Evolutionary conservation across 2,888 invertebrate genomes (phyloP), one percentile per base, ranked within the genome.

Genomic region (Chromoteleia sp.): DNA sequence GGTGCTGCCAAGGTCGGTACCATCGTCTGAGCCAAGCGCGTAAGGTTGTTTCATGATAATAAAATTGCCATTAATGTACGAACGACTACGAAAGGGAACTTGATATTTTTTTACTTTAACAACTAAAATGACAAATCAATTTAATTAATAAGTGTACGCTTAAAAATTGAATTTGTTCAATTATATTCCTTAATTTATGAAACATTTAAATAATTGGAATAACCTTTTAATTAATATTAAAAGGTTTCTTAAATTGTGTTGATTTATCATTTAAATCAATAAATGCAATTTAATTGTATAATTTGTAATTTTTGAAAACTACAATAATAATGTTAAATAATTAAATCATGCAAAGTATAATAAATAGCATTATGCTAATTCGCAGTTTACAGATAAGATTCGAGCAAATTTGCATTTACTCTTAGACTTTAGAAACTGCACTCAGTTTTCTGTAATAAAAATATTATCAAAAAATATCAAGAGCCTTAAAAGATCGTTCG

Each of bases 1-100:
- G 97, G 96, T 90, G 96, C 97, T 87, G 99, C 99, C 83, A 99
- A 99, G 96, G 99, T 98, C 93, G 91, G 92, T 87, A 84, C 56
- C 56, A 81, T 65, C 39, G 8, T 73, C 41, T 59, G 33, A 67
- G 15, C 21, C 41, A 10, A 78, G 17, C 25, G 14, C 39, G 67
- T 74, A 65, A 50, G 68, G 30, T 54, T 39, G 36, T 73, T 67
- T 12, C 15, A 50, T 8, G 15, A 25, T 29, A 14, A 29, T 15
- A 45, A 45, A 8, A 1, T 12, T 39, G 39, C 10, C 25, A 25
- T 25, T 6, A n/a, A n/a, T n/a, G n/a, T n/a, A n/a, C n/a, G n/a
- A n/a, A n/a, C n/a, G n/a, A n/a, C n/a, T n/a, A n/a, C n/a, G n/a
- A n/a, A n/a, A n/a, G n/a, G n/a, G 17, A 43, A 5, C 43, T 43